phyloP scores from a whole-genome alignment of 1,140 invertebrate species.

The Pachyrhynchus sulphureomaculatus region DNA sequence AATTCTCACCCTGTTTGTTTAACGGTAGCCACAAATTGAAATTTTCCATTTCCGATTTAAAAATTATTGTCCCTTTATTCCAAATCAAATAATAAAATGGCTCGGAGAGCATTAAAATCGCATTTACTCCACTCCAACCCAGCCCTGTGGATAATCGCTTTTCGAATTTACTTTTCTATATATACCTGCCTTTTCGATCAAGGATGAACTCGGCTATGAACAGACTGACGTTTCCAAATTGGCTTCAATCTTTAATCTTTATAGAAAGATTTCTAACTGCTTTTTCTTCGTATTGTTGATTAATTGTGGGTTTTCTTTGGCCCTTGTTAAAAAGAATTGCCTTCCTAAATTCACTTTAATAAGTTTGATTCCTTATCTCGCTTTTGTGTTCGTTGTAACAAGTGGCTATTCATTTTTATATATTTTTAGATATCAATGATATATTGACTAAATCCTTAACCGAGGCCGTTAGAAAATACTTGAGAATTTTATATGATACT shows the following conservation, averaged over 20 bases:
- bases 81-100: neutral
- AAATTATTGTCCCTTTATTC: too few relatives aligned
- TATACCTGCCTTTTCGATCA: slow-evolving; percentile 29
- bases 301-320: slow-evolving; percentile 36
- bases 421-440: neutral
- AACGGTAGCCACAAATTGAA: too few relatives aligned
- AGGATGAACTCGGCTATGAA: slow-evolving; percentile 21
- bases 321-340: slow-evolving; percentile 18
- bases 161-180: slow-evolving; percentile 14
- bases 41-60: too few relatives aligned
- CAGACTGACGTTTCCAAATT: slow-evolving; percentile 37
- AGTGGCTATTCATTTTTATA: slow-evolving; percentile 6
- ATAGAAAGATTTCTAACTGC: slow-evolving; percentile 30
- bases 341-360: slow-evolving; percentile 14
- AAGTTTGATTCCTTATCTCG: slow-evolving; percentile 2
- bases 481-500: neutral
- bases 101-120: neutral
- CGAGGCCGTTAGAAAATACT: neutral
- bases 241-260: slow-evolving; percentile 36
- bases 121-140: neutral
- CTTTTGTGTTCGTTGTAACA: slow-evolving; percentile 2
- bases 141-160: neutral
- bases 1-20: too few relatives aligned
- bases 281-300: slow-evolving; percentile 37
- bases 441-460: neutral